phyloP scores from a whole-genome alignment of 2,113 vertebrate genomes.

The Ovis canadensis region DNA sequence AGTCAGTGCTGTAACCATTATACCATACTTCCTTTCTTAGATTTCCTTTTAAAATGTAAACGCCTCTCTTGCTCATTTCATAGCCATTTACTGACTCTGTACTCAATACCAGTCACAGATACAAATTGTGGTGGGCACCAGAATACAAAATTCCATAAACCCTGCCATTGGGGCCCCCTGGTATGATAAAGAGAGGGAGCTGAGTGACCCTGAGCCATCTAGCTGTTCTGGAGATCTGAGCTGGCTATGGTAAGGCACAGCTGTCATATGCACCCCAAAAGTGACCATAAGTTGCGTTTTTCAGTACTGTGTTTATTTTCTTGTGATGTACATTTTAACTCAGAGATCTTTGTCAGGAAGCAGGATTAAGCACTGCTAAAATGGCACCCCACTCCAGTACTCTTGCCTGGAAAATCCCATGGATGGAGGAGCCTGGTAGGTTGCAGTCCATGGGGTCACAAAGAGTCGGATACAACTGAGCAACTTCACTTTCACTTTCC shows the following conservation, averaged over 20 bases:
- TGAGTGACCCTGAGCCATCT: neutral
- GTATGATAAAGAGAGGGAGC: neutral
- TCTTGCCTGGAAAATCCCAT: too few species aligned
- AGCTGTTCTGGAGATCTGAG: neutral
- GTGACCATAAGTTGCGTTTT: neutral
- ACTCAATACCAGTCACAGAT: neutral
- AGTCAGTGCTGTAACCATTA: neutral
- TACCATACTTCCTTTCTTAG: neutral
- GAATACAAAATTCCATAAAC: neutral
- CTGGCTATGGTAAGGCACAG: neutral
- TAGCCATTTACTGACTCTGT: neutral
- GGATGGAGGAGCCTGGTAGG: too few species aligned
- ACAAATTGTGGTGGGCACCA: neutral
- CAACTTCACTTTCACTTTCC: too few species aligned
- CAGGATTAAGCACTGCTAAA: neutral
- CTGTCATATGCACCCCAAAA: neutral
- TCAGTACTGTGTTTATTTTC: neutral
- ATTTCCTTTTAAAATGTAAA: neutral
- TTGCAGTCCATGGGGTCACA: too few species aligned
- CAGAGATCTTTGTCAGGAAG: neutral
- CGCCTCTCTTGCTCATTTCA: neutral
- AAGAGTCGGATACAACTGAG: too few species aligned
- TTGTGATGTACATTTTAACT: neutral
- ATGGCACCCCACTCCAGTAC: too few species aligned
- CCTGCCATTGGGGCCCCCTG: neutral